Conservation (phyloP, 2,888 invertebrate genomes). For the Schizaphis graminum region DNA sequence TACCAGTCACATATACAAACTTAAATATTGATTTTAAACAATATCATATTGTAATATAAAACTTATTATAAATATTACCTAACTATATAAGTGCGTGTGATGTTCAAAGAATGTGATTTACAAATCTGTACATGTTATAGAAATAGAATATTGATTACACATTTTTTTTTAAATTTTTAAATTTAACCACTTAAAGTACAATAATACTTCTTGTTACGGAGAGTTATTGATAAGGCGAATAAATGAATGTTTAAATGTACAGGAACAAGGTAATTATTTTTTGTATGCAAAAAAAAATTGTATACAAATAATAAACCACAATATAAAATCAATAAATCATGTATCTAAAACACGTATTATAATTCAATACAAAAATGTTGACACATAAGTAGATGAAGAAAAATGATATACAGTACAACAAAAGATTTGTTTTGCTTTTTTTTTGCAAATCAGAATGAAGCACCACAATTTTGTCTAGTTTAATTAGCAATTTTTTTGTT, state of each 20-base stretch:
- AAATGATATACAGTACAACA: constrained; percentile 46
- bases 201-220: neutral
- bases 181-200: neutral
- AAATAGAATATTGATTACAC: neutral
- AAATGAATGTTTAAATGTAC: neutral
- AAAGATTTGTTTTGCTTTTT: constrained; percentile 31
- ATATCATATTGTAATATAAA: neutral
- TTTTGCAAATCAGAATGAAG: constrained; percentile 35
- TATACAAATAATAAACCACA: neutral
- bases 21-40: neutral
- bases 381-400: constrained; percentile 55
- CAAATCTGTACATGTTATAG: neutral
- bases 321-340: neutral
- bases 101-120: neutral
- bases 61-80: neutral
- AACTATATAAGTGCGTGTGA: neutral
- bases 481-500: constrained; percentile 35
- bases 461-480: constrained; percentile 58
- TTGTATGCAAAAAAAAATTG: neutral
- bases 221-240: neutral
- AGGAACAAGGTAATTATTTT: neutral
- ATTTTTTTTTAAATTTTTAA: neutral
- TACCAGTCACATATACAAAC: neutral
- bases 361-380: constrained; percentile 61
- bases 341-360: constrained; percentile 61